phyloP scores from a whole-genome alignment of 2,888 invertebrate species.

The Ichneumon xanthorius region DNA sequence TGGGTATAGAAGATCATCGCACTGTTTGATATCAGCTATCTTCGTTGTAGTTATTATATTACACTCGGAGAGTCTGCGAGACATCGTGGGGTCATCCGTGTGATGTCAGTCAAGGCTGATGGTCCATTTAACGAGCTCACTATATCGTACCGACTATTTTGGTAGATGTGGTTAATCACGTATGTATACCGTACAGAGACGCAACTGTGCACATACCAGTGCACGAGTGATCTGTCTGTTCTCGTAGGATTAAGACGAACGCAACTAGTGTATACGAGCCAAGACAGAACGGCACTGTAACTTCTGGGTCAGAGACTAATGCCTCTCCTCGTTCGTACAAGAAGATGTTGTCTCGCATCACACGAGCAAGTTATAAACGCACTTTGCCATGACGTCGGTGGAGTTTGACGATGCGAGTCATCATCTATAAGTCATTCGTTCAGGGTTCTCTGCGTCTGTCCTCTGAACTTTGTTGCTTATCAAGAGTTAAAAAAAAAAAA shows the following conservation, averaged over 20 bases:
- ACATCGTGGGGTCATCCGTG: constrained; percentile 26
- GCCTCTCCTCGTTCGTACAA: constrained; percentile 40
- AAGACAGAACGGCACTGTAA: constrained; percentile 51
- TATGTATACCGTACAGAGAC: constrained; percentile 12
- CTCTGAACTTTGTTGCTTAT: neutral
- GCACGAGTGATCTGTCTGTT: constrained; percentile 16
- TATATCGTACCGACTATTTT: constrained; percentile 40
- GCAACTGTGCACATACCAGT: neutral
- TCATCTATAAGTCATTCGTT: constrained; percentile 14
- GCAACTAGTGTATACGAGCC: constrained; percentile 52
- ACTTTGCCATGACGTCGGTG: constrained; percentile 1
- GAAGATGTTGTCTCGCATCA: constrained; percentile 51
- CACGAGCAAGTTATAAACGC: constrained; percentile 46
- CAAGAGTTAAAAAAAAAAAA: neutral
- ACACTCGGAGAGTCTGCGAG: neutral
- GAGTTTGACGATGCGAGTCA: neutral
- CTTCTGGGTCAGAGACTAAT: constrained; percentile 64
- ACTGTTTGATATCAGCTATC: constrained; percentile 3
- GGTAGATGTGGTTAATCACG: constrained; percentile 60
- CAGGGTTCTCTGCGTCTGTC: constrained; percentile 7
- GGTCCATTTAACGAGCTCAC: constrained; percentile 56
- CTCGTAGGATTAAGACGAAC: constrained; percentile 61
- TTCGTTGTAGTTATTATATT: constrained; percentile 8
- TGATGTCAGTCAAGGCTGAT: constrained; percentile 53
- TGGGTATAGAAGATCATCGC: neutral